phyloP scores from a whole-genome alignment of 1,140 invertebrate species.

The Bilobella aurantiaca region DNA sequence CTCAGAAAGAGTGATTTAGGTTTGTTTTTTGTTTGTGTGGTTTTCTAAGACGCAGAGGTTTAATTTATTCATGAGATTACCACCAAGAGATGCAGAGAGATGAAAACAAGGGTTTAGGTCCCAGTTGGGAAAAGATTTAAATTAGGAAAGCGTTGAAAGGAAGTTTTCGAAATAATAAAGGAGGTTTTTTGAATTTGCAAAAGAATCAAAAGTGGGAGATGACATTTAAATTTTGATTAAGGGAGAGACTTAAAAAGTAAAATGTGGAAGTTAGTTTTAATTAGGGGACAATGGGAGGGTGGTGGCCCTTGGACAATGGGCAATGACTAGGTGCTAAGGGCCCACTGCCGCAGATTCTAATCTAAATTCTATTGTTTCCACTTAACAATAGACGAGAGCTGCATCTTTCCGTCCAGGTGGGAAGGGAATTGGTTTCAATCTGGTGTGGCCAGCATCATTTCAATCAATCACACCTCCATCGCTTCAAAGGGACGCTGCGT shows the following conservation, averaged over 20 bases:
- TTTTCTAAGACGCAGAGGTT: background rate
- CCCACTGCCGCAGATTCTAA: background rate
- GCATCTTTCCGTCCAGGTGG: conserved; percentile 60
- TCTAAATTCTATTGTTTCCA: background rate
- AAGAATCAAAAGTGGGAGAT: no score
- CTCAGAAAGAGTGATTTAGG: background rate
- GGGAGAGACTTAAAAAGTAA: no score
- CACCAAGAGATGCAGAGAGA: background rate
- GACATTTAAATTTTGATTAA: no score
- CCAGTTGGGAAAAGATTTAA: background rate
- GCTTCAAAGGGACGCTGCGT: conserved; percentile 63
- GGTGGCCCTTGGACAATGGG: background rate
- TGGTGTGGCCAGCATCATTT: conserved; percentile 52
- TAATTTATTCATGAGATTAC: background rate
- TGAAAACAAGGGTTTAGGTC: background rate
- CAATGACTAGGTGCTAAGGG: background rate
- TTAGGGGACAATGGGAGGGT: background rate
- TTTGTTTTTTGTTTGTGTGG: background rate
- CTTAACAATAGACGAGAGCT: conserved; percentile 38
- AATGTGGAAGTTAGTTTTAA: background rate
- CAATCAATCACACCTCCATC: conserved; percentile 58
- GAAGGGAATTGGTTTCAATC: conserved; percentile 67
- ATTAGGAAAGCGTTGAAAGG: background rate
- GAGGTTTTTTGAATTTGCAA: no score
- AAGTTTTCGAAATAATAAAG: no score